Evolutionary conservation across 1,140 invertebrate genomes (phyloP), one percentile per base, ranked within the genome.

Genomic region (Carposina sasakii): DNA sequence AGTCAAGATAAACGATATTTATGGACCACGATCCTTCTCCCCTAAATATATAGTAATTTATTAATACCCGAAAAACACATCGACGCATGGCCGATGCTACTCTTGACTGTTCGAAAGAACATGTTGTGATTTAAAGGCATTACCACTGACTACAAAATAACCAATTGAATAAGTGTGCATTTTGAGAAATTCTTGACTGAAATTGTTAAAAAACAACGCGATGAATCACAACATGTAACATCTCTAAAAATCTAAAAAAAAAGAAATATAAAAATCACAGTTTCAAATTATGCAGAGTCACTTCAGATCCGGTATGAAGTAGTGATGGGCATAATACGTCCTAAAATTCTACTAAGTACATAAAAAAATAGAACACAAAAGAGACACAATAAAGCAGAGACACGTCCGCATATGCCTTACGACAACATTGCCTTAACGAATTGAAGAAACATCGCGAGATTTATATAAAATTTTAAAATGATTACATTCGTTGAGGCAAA

Each of bases 231-330:
- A 84, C 75, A 78, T 77, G 73, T 77, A 73, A 71, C 68, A 78
- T 70, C 66, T 77, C 71, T 77, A 77, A 81, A 79, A 60, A 71
- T 71, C 67, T 78, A 74, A 72, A 72, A 75, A 62, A 28, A 65
- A 72, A 76, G 63, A 76, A 76, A 76, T 76, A 79, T 77, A 84
- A 84, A 77, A 84, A 84, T 84, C 81, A 84, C 81, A 84, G 81
- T 78, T 84, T 72, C 53, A 81, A 81, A 84, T 84, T 84, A 84
- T 84, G 81, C 81, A 78, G 75, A 72, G 76, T 78, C 77, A 76
- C 76, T 74, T 78, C 71, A 76, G 69, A 81, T 75, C 65, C 70
- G 69, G 73, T 74, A 63, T 67, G 75, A 81, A 75, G 75, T 69
- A 71, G 48, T 34, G 63, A 72, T 65, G 64, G 73, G 65, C 71